phyloP scores from a whole-genome alignment of 23 tunicate genomes.

The Ascidia mentula region DNA sequence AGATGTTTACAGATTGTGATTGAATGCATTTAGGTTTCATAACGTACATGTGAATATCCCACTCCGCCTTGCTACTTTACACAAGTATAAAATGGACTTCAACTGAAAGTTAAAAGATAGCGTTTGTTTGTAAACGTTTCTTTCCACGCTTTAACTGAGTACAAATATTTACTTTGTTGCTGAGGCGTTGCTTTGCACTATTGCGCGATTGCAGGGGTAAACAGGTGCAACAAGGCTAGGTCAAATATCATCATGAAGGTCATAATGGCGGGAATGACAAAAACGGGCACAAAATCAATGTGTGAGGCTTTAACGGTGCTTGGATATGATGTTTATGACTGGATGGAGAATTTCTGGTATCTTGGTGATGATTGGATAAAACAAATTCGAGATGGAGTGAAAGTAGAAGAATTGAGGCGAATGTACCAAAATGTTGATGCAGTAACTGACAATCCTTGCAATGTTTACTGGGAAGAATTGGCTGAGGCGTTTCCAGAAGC shows the following conservation, averaged over 20 bases:
- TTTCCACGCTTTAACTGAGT: too few relatives aligned
- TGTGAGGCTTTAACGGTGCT: neutral
- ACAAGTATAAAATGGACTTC: too few relatives aligned
- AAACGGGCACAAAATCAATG: neutral
- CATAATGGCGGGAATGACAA: neutral
- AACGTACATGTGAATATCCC: too few relatives aligned
- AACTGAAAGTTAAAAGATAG: too few relatives aligned
- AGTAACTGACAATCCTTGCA: neutral
- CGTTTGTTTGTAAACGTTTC: too few relatives aligned
- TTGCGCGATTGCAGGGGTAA: too few relatives aligned
- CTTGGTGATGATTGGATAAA: conserved; percentile 3
- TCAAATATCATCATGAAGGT: conserved; percentile 2
- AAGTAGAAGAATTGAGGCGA: neutral
- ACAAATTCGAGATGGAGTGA: neutral
- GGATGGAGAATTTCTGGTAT: conserved; percentile 5
- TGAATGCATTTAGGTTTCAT: too few relatives aligned
- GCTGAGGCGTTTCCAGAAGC: neutral
- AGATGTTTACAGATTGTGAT: too few relatives aligned
- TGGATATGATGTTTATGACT: neutral
- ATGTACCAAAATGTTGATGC: neutral
- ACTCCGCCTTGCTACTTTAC: too few relatives aligned
- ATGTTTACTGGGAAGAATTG: neutral
- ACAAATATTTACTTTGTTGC: too few relatives aligned
- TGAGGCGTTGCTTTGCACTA: too few relatives aligned
- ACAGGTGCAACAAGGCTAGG: too few relatives aligned